Evolutionary conservation across 2,113 vertebrate species (phyloP).

Genomic region (Leucopternis melanops): DNA sequence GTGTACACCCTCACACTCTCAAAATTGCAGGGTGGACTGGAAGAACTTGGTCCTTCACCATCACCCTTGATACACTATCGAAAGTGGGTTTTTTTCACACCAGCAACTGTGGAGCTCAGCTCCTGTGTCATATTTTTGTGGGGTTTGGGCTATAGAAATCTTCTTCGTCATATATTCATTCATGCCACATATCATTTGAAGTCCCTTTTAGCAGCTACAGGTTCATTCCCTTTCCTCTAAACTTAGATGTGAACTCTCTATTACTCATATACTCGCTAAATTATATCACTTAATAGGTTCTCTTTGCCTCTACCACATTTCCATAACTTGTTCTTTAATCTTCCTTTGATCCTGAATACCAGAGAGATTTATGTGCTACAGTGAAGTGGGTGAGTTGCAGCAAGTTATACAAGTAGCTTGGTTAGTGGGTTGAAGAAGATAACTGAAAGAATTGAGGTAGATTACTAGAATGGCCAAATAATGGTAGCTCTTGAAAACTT

Average conservation of each 20-base stretch:
- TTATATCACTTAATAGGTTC: conserved; percentile 45
- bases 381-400: not conserved
- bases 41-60: not conserved
- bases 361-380: conserved; percentile 45
- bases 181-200: not conserved
- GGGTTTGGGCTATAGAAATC: not conserved
- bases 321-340: conserved; percentile 66
- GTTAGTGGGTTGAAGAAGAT: not conserved
- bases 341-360: conserved; percentile 65
- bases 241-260: conserved; percentile 5
- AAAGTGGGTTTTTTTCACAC: not conserved
- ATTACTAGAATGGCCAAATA: not conserved
- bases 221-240: not conserved
- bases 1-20: not conserved
- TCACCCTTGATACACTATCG: not conserved
- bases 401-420: not conserved
- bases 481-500: not conserved
- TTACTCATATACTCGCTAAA: not conserved
- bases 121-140: not conserved
- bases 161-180: not conserved
- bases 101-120: not conserved
- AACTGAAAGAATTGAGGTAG: not conserved
- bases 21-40: not conserved
- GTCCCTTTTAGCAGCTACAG: not conserved
- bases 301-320: conserved; percentile 42